Evolutionary conservation across 2,888 invertebrate genomes (phyloP), one percentile per base, ranked within the genome.

Genomic region (Heliconius sara): DNA sequence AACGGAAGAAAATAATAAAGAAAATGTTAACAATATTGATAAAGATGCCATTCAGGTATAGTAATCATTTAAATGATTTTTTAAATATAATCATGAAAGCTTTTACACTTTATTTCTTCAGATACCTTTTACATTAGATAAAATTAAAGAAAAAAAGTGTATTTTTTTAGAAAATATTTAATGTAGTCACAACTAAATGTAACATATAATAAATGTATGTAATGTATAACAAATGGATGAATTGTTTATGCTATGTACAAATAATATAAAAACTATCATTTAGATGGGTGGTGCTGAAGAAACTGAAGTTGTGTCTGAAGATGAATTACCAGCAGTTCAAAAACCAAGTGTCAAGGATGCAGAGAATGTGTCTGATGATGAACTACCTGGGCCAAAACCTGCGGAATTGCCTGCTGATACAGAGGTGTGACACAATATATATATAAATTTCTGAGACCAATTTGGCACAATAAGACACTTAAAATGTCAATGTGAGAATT

Each of bases 291-390:
- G 91, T 65, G 97, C 97, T 85, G 97, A 97, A 74, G 98, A 98
- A 89, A 97, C 98, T 1, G 98, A 98, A 93, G 97, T 97, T 79
- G 97, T 98, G 67, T 98, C 98, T 0, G 98, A 98, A 90, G 98
- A 98, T 91, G 98, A 98, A 90, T 88, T 98, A 47, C 97, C 97
- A 0, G 95, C 95, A 52, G 96, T 97, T 1, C 96, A 96, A 86
- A 96, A 97, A 84, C 97, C 97, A 12, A 97, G 97, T 92, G 96
- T 97, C 66, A 97, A 97, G 82, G 98, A 98, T 95, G 97, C 98
- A 3, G 98, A 98, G 90, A 97, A 97, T 91, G 97, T 97, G 0
- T 97, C 97, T 4, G 97, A 97, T 91, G 97, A 97, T 89, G 97
- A 97, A 88, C 89, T 97, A 39, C 97, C 97, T 1, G 97, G 97